These are phyloP conservation scores for Zaprionus inermis DNA, from an alignment of 1,140 invertebrate genomes.

Conservation along the genomic window DNA sequence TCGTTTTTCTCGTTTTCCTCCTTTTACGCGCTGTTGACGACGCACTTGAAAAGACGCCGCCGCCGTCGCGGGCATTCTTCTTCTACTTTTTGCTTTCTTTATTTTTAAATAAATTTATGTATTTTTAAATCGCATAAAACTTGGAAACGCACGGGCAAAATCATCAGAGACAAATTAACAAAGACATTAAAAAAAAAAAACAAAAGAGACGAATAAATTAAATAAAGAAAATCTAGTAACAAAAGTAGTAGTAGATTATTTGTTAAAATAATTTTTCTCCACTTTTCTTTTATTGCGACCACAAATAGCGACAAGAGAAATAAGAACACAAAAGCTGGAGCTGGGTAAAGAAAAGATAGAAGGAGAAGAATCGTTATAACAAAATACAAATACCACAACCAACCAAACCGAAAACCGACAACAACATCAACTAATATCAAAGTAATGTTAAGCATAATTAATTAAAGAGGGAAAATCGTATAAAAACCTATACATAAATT, in stretches of 20 bases:
- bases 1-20: slow-evolving; percentile 1
- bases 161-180: not conserved
- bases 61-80: slow-evolving; percentile 44
- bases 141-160: slow-evolving; percentile 9
- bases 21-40: slow-evolving; percentile 14
- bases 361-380: slow-evolving; percentile 51
- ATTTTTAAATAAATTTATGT: slow-evolving; percentile 57
- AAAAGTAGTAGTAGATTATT: slow-evolving; percentile 29
- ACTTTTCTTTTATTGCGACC: slow-evolving; percentile 38
- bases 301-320: slow-evolving; percentile 62
- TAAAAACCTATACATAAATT: slow-evolving; percentile 60
- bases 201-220: slow-evolving; percentile 15
- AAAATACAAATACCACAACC: slow-evolving; percentile 54
- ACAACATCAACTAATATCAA: slow-evolving; percentile 80
- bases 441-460: slow-evolving; percentile 71
- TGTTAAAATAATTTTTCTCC: slow-evolving; percentile 47
- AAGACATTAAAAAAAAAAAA: slow-evolving; percentile 7
- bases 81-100: slow-evolving; percentile 42
- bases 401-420: slow-evolving; percentile 48
- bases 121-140: slow-evolving; percentile 64
- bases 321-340: slow-evolving; percentile 65
- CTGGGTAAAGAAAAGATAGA: slow-evolving; percentile 48
- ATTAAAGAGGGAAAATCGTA: slow-evolving; percentile 48
- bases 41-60: slow-evolving; percentile 39
- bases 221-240: slow-evolving; percentile 15